Evolutionary conservation across 2,888 invertebrate species (phyloP), one percentile per base, ranked within the genome.

Genomic region (Dioctria linearis): DNA sequence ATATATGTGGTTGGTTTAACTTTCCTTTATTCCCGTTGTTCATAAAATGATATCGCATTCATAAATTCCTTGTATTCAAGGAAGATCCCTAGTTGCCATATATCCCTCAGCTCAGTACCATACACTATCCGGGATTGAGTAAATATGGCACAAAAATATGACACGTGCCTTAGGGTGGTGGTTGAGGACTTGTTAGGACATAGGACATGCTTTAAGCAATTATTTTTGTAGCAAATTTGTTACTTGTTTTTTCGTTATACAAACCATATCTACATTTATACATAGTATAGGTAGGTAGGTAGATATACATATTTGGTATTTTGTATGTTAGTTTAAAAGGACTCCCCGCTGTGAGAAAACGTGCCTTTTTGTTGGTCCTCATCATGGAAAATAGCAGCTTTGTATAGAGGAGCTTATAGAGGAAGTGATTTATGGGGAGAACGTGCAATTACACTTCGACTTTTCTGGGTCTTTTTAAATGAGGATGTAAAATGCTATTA

Each of bases 221-320:
- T 81, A 81, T 81, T 81, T 80, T 80, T 80, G 76, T 78, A 78
- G 13, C 66, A 78, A 78, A 78, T 65, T 78, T 78, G 65, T 49
- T 76, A 49, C 76, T 63, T 63, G 49, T 63, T 59, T 75, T 42
- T 40, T 43, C 42, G 9, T 59, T 37, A 25, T 39, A 5, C 37
- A 63, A 39, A 25, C 2, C 25, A 2, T 25, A 25, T 25, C 25
- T 25, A 25, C 25, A 25, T 25, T 25, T 25, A 25, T 25, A 25
- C 1, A n/a, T n/a, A 1, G 25, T 25, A 25, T 25, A 25, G 25
- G 25, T 25, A 25, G 25, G 2, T 25, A n/a, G n/a, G n/a, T n/a
- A n/a, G n/a, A 25, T 46, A 76, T 37, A 76, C 46, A 76, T 25
- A 25, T 25, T 25, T 25, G 25, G 25, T 25, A 25, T 25, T 61